Percentiles rank a stretch among this genome's conserved stretches.
These are phyloP conservation scores for Trialeurodes vaporariorum DNA, from an alignment of 1,140 invertebrate species.

Conservation along the genomic window DNA sequence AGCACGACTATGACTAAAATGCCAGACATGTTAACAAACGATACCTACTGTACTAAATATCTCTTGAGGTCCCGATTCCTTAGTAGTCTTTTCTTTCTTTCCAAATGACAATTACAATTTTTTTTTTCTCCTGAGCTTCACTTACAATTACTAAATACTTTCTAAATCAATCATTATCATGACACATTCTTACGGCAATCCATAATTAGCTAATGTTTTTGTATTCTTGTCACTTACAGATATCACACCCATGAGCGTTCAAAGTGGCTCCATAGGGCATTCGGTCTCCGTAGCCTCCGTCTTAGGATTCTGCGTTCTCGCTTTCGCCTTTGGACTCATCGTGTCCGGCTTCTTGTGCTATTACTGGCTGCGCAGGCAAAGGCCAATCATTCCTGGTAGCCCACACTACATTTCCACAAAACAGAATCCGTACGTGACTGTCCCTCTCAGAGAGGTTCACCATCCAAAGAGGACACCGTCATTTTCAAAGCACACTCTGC, in stretches of 20 bases:
- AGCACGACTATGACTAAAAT: too few species aligned
- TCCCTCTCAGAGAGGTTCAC: slow-evolving; percentile 55
- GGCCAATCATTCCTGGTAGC: slow-evolving; percentile 46
- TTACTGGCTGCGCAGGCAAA: slow-evolving; percentile 36
- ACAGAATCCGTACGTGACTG: slow-evolving; percentile 70
- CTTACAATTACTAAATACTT: too few species aligned
- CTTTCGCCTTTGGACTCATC: slow-evolving; percentile 31
- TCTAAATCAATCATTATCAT: too few species aligned
- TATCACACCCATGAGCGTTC: slow-evolving; percentile 1
- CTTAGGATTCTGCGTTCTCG: slow-evolving; percentile 31
- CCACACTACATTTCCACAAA: slow-evolving; percentile 66
- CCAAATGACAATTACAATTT: too few species aligned
- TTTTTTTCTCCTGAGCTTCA: too few species aligned
- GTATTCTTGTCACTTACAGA: slow-evolving; percentile 7
- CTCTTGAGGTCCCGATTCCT: too few species aligned
- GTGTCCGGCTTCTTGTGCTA: slow-evolving; percentile 25
- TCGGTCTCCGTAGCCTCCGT: slow-evolving; percentile 37
- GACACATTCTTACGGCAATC: too few species aligned
- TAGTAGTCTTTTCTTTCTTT: too few species aligned
- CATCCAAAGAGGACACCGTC: slow-evolving; percentile 28
- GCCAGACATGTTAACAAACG: too few species aligned
- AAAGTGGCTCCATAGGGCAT: background rate
- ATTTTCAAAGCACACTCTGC: slow-evolving; percentile 19
- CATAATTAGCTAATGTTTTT: too few species aligned
- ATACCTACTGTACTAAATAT: too few species aligned